Percentiles rank a stretch among this genome's conserved stretches.
phyloP scores from a whole-genome alignment of 2,888 invertebrate genomes.

The Alentia gelatinosa region DNA sequence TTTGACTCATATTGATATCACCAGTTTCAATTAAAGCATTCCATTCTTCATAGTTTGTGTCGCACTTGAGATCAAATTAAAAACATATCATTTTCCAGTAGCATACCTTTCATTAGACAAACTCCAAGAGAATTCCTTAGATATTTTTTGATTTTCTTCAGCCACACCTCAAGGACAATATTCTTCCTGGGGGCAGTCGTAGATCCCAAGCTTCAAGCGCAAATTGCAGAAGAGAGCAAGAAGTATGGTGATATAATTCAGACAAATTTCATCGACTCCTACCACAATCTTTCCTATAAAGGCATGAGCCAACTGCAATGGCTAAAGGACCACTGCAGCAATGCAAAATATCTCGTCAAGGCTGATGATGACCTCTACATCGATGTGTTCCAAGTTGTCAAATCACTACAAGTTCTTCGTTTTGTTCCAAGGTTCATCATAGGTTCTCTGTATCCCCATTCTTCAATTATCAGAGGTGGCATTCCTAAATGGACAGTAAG shows the following conservation, averaged over 20 bases:
- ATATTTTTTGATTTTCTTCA: background rate
- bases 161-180: background rate
- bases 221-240: background rate
- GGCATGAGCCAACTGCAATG: background rate
- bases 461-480: background rate
- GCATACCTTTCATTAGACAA: background rate
- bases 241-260: background rate
- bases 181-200: background rate
- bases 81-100: background rate
- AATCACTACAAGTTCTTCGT: background rate
- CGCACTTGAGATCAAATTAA: background rate
- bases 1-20: background rate
- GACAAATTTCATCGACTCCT: background rate
- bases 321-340: background rate
- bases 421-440: background rate
- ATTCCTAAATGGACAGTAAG: background rate
- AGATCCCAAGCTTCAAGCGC: background rate
- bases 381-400: background rate
- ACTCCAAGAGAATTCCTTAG: background rate
- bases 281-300: background rate
- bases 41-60: background rate
- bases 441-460: background rate
- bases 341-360: background rate
- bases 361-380: background rate
- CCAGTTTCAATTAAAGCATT: background rate